Base-by-base conservation (phyloP, 2,888 invertebrate genomes). In the Melinaea marsaeus region DNA sequence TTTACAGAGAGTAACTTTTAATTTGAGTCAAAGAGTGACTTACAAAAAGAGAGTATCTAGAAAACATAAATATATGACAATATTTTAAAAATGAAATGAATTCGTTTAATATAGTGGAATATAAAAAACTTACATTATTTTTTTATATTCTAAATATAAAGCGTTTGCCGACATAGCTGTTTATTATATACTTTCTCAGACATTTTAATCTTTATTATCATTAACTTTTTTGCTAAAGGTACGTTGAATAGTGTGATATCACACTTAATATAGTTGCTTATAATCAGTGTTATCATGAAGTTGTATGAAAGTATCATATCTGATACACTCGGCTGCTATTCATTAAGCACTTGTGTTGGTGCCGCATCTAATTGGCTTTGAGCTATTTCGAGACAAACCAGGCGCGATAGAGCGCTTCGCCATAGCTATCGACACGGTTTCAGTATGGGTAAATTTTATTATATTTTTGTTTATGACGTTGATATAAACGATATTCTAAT, bases 281-380 rank as follows among this genome's bases (percentile, higher is more conserved):
- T 32, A 51, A 2, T 51, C 7, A 51, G 51, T 32, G 9, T 32
- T 32, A 32, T 32, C 51, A 11, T 51, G 51, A 32, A 22, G 22
- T 22, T 22, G 22, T 22, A 51, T 22, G 7, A 51, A 51, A 51
- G 51, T 51, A 51, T 51, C 51, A 51, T 51, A 32, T 32, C 32
- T 51, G 32, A 32, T n/a, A 22, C 11, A 57, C 57, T 57, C 13
- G 57, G 42, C 9, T 57, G 47, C 54, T 60, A 37, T 66, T 51
- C 61, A 63, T 63, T 54, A 60, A 55, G 64, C 69, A 65, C 74
- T 71, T 67, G 65, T 59, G 80, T 81, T 85, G 85, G 85, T 86
- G 76, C 81, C 77, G 81, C 86, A 83, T 84, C 85, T 88, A 88
- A 88, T 88, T 88, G 87, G 88, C 88, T 88, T 87, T 86, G 86